Conservation (phyloP, 2,797 vertebrate genomes). For the Danio tinwini region DNA sequence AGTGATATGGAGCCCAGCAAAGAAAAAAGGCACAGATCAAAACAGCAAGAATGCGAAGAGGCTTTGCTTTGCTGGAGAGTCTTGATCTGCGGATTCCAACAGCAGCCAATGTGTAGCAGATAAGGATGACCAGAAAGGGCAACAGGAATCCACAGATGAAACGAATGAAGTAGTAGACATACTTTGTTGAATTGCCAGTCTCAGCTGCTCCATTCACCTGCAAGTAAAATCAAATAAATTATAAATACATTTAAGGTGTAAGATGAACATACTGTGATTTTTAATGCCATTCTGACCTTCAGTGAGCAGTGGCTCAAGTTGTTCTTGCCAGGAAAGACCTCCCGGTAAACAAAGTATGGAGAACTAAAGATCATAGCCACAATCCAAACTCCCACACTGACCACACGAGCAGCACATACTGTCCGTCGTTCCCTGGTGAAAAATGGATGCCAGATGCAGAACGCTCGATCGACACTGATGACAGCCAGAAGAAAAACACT, state of each 20-base stretch:
- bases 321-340: constrained; percentile 63
- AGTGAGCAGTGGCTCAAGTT: constrained; percentile 74
- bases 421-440: constrained; percentile 51
- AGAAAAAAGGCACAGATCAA: constrained; percentile 79
- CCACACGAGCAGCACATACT: constrained; percentile 1
- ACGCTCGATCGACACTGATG: constrained; percentile 76
- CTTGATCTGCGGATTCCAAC: constrained; percentile 71
- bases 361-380: constrained; percentile 67
- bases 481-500: constrained; percentile 77
- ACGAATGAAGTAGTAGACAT: constrained; percentile 69
- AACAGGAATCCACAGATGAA: constrained; percentile 77
- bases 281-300: constrained; percentile 44
- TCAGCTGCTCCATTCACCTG: constrained; percentile 56
- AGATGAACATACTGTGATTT: background rate
- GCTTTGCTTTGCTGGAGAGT: constrained; percentile 67
- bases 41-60: constrained; percentile 70
- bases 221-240: background rate
- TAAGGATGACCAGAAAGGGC: constrained; percentile 77
- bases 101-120: constrained; percentile 73
- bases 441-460: constrained; percentile 74
- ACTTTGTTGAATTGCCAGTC: constrained; percentile 32
- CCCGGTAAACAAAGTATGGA: constrained; percentile 72
- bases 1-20: constrained; percentile 82
- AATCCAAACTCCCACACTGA: constrained; percentile 67
- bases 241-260: background rate